phyloP scores from a whole-genome alignment of 2,797 vertebrate genomes.

The Emydoidea blandingii region DNA sequence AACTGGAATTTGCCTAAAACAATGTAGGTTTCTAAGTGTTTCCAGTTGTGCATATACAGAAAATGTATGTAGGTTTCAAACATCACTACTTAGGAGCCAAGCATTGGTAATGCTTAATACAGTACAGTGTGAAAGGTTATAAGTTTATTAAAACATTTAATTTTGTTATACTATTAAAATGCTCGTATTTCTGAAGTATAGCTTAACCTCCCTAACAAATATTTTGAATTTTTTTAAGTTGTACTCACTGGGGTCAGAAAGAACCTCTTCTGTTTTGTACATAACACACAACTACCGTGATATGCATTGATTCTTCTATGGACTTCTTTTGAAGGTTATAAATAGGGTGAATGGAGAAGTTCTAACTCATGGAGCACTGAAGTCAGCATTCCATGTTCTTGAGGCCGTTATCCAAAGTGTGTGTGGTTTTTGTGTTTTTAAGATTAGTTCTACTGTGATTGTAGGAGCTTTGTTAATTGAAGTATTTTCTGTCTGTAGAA shows the following conservation, averaged over 20 bases:
- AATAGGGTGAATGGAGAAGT: not conserved
- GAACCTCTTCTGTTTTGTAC: not conserved
- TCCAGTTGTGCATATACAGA: accelerated
- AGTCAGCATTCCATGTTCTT: not conserved
- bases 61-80: accelerated
- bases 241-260: not conserved
- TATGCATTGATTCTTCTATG: not conserved
- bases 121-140: too few relatives aligned
- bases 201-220: not conserved
- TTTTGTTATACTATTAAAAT: not conserved
- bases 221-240: not conserved
- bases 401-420: not conserved
- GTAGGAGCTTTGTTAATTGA: not conserved
- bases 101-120: not conserved
- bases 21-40: not conserved
- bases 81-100: accelerated
- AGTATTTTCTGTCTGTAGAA: not conserved
- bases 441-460: not conserved
- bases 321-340: not conserved
- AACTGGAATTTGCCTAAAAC: not conserved
- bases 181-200: not conserved
- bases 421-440: not conserved
- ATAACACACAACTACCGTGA: not conserved
- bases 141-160: accelerated
- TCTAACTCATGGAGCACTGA: not conserved